Percentiles rank a stretch among this genome's conserved stretches.
phyloP scores from a whole-genome alignment of 2,797 vertebrate genomes.

The Calcarius lapponicus region DNA sequence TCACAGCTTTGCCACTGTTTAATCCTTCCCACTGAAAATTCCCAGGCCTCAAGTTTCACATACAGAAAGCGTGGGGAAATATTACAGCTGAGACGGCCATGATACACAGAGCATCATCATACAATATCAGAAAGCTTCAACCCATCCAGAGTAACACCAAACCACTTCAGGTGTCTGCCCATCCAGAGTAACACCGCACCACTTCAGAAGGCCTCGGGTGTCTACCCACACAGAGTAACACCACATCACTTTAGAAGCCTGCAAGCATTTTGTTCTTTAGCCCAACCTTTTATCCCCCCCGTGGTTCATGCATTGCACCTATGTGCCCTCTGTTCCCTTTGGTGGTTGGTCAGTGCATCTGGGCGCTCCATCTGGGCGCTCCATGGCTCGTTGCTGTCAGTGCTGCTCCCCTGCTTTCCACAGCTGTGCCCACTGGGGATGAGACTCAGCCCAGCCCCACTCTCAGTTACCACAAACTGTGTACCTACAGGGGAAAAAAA shows the following conservation, averaged over 20 bases:
- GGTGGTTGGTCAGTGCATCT: neutral
- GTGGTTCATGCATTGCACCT: neutral
- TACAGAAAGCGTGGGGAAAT: accelerated
- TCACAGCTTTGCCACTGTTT: neutral
- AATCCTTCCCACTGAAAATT: neutral
- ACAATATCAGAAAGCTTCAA: neutral
- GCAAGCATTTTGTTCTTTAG: neutral
- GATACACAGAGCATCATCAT: neutral
- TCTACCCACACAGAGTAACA: neutral
- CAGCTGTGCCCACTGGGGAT: neutral
- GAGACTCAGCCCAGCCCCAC: neutral
- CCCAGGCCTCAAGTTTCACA: neutral
- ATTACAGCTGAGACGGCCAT: neutral
- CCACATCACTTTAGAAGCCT: neutral
- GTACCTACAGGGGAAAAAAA: neutral
- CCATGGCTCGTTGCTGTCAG: neutral
- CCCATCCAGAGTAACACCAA: neutral
- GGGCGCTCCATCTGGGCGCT: neutral
- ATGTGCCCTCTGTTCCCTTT: neutral
- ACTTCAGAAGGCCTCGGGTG: neutral
- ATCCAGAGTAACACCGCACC: no score
- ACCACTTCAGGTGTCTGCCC: no score
- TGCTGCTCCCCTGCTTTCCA: neutral
- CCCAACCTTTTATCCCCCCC: neutral
- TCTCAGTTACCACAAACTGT: neutral